These are phyloP conservation scores for Piaya cayana DNA, from an alignment of 2,113 vertebrate species.

Conservation along the genomic window DNA sequence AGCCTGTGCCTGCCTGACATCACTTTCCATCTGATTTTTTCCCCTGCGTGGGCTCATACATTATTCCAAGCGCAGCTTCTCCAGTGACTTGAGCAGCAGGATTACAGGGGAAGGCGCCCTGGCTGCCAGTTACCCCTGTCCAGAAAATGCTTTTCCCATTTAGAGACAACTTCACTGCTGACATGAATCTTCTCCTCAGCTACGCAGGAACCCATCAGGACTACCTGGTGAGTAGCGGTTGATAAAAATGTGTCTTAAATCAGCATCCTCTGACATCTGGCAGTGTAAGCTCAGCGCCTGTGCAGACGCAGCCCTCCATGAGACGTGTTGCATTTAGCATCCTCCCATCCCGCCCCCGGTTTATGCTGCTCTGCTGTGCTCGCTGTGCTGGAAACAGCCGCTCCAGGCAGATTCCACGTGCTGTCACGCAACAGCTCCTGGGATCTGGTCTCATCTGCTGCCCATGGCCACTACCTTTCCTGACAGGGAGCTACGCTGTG, in stretches of 20 bases:
- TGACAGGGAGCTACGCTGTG: rapidly evolving
- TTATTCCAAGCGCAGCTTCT: neutral
- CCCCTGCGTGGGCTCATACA: neutral
- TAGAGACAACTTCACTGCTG: neutral
- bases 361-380: rapidly evolving
- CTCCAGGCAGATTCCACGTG: rapidly evolving
- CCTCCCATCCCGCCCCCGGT: rapidly evolving
- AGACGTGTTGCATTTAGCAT: rapidly evolving
- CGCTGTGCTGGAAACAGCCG: neutral
- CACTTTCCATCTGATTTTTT: neutral
- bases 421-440: neutral
- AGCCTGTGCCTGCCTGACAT: neutral
- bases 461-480: rapidly evolving
- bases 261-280: rapidly evolving
- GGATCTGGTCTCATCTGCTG: rapidly evolving
- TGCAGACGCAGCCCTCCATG: neutral
- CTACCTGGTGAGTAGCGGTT: neutral
- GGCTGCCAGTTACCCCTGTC: neutral
- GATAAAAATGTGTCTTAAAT: neutral
- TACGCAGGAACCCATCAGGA: neutral
- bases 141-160: neutral
- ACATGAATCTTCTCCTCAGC: neutral
- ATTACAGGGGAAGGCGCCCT: neutral
- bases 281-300: neutral
- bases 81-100: neutral